Evolutionary conservation across 1,140 invertebrate species (phyloP).

Genomic region (Hetaerina americana): DNA sequence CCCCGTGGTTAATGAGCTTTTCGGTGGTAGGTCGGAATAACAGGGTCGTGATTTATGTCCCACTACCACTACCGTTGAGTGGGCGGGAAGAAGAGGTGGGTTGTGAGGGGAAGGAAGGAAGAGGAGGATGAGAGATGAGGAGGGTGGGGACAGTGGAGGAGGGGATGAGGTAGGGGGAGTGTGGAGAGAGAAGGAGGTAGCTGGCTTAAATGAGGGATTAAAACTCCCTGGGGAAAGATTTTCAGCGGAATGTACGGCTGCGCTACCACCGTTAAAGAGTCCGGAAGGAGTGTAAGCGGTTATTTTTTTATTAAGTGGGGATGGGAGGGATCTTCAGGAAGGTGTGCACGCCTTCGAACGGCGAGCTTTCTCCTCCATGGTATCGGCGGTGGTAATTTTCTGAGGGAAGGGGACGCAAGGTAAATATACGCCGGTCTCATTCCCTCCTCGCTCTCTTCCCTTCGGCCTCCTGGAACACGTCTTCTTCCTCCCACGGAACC

Average conservation of each 20-base stretch:
- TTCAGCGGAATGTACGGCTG: too few species aligned
- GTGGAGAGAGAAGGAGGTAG: background rate
- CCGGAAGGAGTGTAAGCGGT: too few species aligned
- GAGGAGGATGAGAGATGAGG: background rate
- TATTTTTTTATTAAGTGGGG: too few species aligned
- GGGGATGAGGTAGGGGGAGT: background rate
- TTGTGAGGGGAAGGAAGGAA: background rate
- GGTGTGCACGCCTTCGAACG: too few species aligned
- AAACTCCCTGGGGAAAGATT: too few species aligned
- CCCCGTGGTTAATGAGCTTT: background rate
- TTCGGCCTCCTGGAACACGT: too few species aligned
- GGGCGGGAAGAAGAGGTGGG: background rate
- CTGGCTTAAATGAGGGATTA: background rate
- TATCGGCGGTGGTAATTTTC: background rate
- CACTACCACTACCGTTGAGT: background rate
- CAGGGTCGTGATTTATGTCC: background rate
- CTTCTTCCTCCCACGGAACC: too few species aligned
- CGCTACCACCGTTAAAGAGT: too few species aligned
- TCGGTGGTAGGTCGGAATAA: background rate
- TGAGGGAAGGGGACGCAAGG: background rate
- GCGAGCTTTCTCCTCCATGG: too few species aligned
- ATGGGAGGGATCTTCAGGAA: too few species aligned
- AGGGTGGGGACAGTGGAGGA: background rate
- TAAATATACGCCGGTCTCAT: background rate
- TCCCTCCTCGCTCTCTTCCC: too few species aligned